Evolutionary conservation across 2,797 vertebrate species (phyloP).

Genomic region (Pseudochirops corinnae): DNA sequence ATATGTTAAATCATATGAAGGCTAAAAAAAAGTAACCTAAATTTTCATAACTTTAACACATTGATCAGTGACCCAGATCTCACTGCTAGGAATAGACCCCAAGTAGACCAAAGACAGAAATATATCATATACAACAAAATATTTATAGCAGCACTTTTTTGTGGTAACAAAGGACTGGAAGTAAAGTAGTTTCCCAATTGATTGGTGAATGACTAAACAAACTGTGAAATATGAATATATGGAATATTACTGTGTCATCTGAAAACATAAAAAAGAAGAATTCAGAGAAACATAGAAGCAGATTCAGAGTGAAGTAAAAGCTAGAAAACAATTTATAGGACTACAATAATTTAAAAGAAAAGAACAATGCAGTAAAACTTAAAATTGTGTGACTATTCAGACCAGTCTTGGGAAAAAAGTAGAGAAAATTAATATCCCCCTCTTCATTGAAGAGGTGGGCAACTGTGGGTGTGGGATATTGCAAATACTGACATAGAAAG

Average conservation of each 20-base stretch:
- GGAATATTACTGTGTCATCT: not conserved
- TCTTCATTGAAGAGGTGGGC: not conserved
- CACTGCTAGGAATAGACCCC: not conserved
- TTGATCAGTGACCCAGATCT: not conserved
- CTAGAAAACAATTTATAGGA: not conserved
- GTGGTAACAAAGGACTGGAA: not conserved
- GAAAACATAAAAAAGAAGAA: not conserved
- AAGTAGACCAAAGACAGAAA: not conserved
- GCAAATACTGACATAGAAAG: not conserved
- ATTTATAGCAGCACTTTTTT: not conserved
- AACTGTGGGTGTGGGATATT: not conserved
- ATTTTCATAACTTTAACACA: not conserved
- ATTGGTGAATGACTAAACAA: not conserved
- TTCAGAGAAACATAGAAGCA: not conserved
- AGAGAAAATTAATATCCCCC: not conserved
- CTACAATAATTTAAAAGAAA: not conserved
- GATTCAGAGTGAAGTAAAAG: not conserved
- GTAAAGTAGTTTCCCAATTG: not conserved
- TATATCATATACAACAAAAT: not conserved
- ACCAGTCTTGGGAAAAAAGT: not conserved
- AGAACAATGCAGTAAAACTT: not conserved
- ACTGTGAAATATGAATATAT: not conserved
- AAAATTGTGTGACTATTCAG: not conserved
- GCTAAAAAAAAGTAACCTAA: not conserved
- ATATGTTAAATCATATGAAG: not conserved